A percentile compares a stretch with the other conserved stretches of the same genome.
These are phyloP conservation scores for Coranthus polyacanthus DNA, from an alignment of 2,797 vertebrate genomes.

Conservation along the genomic window DNA sequence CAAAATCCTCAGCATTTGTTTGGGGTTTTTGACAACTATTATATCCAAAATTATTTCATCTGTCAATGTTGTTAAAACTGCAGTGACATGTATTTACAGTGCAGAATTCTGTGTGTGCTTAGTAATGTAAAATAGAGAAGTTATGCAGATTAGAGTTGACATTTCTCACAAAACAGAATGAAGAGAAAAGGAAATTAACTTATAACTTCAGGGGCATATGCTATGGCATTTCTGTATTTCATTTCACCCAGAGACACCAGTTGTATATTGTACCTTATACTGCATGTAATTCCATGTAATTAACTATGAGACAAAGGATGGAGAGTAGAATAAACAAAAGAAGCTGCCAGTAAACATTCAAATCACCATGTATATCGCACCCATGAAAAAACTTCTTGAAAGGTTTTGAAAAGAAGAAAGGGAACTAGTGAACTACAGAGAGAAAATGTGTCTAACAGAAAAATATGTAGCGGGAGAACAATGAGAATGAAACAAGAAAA, in stretches of 20 bases:
- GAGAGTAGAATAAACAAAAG: no score
- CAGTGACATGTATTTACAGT: constrained; percentile 10
- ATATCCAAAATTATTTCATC: constrained; percentile 12
- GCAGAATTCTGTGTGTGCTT: neutral
- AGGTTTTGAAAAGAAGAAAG: no score
- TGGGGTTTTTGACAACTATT: constrained; percentile 2
- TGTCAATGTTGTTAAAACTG: neutral
- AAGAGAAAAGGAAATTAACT: constrained; percentile 2
- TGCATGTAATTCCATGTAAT: no score
- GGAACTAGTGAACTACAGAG: no score
- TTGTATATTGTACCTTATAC: no score
- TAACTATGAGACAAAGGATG: no score
- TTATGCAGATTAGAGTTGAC: neutral
- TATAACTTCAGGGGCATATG: no score
- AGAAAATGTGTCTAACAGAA: neutral
- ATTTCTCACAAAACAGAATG: constrained; percentile 7
- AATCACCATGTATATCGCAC: no score
- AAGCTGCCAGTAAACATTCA: no score
- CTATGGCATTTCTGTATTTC: no score
- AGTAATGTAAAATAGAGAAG: neutral
- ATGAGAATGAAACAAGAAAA: constrained; percentile 16
- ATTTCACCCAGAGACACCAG: no score
- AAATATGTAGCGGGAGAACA: constrained; percentile 8
- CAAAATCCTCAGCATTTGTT: constrained; percentile 25
- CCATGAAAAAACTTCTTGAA: no score